Evolutionary conservation across 2,797 vertebrate species (phyloP).

Genomic region (Alcedo quadribrachys): DNA sequence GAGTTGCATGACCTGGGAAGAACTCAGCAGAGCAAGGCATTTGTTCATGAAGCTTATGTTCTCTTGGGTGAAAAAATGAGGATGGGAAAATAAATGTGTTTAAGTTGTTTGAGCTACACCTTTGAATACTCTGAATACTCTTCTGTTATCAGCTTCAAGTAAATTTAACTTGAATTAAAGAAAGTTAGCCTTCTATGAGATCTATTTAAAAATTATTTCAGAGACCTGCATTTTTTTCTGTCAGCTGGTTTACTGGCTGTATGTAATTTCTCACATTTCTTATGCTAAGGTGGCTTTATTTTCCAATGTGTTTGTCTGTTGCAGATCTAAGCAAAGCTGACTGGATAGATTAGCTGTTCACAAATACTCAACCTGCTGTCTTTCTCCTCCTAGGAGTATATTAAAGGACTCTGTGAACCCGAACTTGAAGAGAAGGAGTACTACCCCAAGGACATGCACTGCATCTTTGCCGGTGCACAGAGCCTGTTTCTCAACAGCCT

Average conservation of each 20-base stretch:
- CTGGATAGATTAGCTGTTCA: background rate
- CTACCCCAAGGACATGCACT: conserved; percentile 97
- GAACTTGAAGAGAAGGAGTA: conserved; percentile 89
- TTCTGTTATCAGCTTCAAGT: background rate
- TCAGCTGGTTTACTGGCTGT: background rate
- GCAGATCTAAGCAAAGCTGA: background rate
- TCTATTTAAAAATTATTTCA: background rate
- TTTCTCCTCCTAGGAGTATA: conserved; percentile 84
- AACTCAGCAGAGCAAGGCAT: background rate
- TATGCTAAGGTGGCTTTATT: background rate
- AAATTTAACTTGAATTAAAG: background rate
- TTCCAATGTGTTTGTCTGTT: background rate
- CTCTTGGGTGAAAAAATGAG: background rate
- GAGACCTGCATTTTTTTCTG: background rate
- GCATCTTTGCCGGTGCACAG: conserved; percentile 91
- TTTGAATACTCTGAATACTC: background rate
- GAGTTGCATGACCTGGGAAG: background rate
- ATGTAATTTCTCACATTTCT: background rate
- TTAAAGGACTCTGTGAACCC: conserved; percentile 94
- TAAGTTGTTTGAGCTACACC: background rate
- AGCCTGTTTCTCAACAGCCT: conserved; percentile 91
- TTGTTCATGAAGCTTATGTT: background rate
- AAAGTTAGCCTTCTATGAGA: background rate
- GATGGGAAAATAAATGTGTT: background rate
- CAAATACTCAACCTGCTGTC: background rate